A percentile compares a stretch with the other conserved stretches of the same genome.
Conservation (phyloP, 2,888 invertebrate species). For the Gymnoscelis rufifasciata region DNA sequence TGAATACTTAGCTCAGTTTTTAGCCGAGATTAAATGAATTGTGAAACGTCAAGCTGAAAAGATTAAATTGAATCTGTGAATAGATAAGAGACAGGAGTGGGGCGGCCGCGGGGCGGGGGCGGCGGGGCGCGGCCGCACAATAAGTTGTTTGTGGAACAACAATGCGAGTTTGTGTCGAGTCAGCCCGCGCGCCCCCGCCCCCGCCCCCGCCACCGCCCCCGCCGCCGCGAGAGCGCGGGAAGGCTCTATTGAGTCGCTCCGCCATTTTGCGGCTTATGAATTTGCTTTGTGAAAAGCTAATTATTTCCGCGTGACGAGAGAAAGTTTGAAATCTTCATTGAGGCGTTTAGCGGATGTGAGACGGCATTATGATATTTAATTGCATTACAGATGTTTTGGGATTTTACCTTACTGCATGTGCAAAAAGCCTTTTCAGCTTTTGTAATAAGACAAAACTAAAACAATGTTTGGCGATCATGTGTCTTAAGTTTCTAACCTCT, state of each 20-base stretch:
- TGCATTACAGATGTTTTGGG: too few relatives aligned
- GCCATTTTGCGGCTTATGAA: conserved; percentile 18
- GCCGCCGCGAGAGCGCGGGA: conserved; percentile 1
- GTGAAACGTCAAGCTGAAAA: too few relatives aligned
- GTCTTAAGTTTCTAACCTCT: too few relatives aligned
- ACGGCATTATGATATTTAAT: too few relatives aligned
- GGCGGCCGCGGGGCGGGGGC: not conserved
- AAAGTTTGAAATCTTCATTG: conserved; percentile 4
- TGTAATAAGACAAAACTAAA: too few relatives aligned
- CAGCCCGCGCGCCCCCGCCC: not conserved
- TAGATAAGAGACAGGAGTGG: not conserved
- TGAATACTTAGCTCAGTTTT: too few relatives aligned
- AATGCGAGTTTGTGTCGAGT: conserved; percentile 14
- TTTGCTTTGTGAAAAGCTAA: conserved; percentile 11
- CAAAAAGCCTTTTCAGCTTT: too few relatives aligned
- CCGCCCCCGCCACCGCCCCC: not conserved
- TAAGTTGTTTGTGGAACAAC: conserved; percentile 18
- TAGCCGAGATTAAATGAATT: too few relatives aligned
- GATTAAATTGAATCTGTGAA: not conserved
- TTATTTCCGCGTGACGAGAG: conserved; percentile 11
- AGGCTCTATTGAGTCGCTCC: conserved; percentile 8
- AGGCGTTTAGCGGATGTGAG: too few relatives aligned
- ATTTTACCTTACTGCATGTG: too few relatives aligned
- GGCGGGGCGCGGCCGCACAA: conserved; percentile 6
- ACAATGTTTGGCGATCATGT: too few relatives aligned